phyloP scores from a whole-genome alignment of 2,113 vertebrate species.

The Lagopus leucura region DNA sequence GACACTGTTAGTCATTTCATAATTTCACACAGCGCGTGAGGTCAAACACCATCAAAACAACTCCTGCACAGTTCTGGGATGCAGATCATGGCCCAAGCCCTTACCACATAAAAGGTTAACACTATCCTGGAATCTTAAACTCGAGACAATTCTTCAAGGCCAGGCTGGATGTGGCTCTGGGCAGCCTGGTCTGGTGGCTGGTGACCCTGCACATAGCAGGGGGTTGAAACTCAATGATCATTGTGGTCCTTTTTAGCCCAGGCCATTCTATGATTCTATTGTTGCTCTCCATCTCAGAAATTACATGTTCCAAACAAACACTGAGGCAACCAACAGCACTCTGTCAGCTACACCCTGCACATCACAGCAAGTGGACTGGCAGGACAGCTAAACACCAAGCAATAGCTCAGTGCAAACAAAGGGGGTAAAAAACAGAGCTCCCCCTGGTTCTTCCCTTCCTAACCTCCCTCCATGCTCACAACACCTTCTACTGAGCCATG shows the following conservation, averaged over 20 bases:
- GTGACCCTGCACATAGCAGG: too few relatives aligned
- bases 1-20: not conserved
- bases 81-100: not conserved
- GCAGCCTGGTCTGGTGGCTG: too few relatives aligned
- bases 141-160: too few relatives aligned
- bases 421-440: too few relatives aligned
- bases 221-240: too few relatives aligned
- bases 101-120: not conserved
- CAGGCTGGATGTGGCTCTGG: too few relatives aligned
- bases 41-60: not conserved
- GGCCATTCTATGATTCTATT: not conserved
- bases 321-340: not conserved
- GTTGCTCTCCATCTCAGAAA: not conserved
- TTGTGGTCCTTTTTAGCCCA: too few relatives aligned
- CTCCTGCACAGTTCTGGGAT: not conserved
- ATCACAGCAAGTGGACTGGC: not conserved
- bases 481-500: not conserved
- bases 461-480: not conserved
- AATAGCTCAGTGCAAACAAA: rapidly evolving
- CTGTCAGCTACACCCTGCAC: not conserved
- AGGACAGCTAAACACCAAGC: not conserved
- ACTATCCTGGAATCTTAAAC: not conserved
- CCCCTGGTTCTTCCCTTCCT: not conserved
- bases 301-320: not conserved
- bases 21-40: rapidly evolving